Base-by-base conservation (phyloP, 2,888 invertebrate species). In the Hoplodrina blanda region DNA sequence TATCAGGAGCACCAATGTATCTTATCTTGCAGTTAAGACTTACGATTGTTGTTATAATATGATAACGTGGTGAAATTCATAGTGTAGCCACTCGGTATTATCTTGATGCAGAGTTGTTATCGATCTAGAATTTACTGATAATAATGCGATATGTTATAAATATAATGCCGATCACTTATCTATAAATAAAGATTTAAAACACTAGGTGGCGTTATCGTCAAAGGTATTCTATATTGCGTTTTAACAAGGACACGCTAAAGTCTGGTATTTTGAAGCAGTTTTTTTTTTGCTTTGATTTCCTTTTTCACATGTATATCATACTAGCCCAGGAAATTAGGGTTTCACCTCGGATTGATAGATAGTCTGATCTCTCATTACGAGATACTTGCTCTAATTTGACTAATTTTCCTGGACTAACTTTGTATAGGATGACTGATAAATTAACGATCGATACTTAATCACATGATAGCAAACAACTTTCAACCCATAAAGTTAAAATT, bases 1-100 rank as follows among this genome's bases (percentile, higher is more conserved):
- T 81, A 76, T 76, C 77, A 53, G 55, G 13, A 41, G 52, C 52
- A 50, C 25, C 60, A 8, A 19, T 17, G 10, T 63, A 76, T 81
- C 81, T 76, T 63, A 76, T 76, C 81, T 56, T 4, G 33, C n/a
- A 44, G 76, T 63, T 49, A 76, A 80, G 60, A 66, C 53, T 68
- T 53, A 60, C 46, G 44, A 68, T 62, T 66, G 56, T 62, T 75
- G 62, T 75, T n/a, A n/a, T n/a, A 60, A 62, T 30, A 62, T 49
- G 69, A 80, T 76, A 80, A 33, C 19, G 50, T 15, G 25, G 55
- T 59, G 30, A 54, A 66, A 25, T 25, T 61, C 20, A 62, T 59
- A 73, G n/a, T 20, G 54, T 4, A n/a, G 20, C 54, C 37, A 46
- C 41, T 49, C 20, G 0, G 0, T 46, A 25, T 44, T 50, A 62